Percentiles rank a stretch among this genome's conserved stretches.
Conservation (phyloP, 1,140 invertebrate genomes). For the Penaeus vannamei region DNA sequence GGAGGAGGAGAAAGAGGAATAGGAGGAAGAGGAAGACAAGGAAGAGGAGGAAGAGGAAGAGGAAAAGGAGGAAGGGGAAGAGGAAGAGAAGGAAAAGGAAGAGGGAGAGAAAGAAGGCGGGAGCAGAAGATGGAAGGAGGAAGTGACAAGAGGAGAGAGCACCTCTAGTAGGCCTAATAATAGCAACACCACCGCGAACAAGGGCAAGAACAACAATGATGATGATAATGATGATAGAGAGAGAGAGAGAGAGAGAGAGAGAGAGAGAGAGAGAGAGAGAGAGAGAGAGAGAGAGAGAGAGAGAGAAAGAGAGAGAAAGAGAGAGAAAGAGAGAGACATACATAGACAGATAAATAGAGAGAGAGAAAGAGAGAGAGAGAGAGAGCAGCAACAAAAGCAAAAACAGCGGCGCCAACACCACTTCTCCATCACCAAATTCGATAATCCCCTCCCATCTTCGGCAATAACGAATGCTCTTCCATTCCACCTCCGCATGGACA, state of each 20-base stretch:
- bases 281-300: not conserved
- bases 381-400: no score
- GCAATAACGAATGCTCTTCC: no score
- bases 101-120: not conserved
- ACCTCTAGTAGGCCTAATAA: not conserved
- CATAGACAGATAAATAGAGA: no score
- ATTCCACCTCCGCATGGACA: no score
- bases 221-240: no score
- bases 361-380: no score
- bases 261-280: not conserved
- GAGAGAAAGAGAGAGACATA: no score
- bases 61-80: not conserved
- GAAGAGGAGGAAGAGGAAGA: not conserved
- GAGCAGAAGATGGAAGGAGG: not conserved
- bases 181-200: no score
- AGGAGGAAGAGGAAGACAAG: not conserved
- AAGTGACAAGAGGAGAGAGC: conserved; percentile 12
- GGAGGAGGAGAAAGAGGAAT: not conserved
- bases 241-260: not conserved
- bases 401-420: no score
- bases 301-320: not conserved
- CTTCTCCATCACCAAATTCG: no score
- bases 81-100: not conserved
- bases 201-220: no score
- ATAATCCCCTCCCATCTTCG: no score